Percentiles rank a stretch among this genome's conserved stretches.
These are phyloP conservation scores for Diplolepis rosae DNA, from an alignment of 2,888 invertebrate genomes.

Conservation along the genomic window DNA sequence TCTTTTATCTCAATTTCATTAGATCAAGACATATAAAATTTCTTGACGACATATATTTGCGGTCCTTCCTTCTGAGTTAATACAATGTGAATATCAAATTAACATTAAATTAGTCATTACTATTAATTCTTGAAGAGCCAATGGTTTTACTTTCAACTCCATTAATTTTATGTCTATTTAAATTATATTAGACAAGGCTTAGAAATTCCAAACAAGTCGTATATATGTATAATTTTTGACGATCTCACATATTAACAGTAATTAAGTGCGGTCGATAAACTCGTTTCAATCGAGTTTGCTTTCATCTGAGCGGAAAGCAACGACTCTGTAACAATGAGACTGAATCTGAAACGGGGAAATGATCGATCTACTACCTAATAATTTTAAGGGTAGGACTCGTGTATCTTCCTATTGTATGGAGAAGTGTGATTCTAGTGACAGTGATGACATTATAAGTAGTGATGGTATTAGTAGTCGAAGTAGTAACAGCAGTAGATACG, in stretches of 20 bases:
- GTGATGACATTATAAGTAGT: conserved; percentile 20
- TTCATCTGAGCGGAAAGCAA: background rate
- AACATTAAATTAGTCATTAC: background rate
- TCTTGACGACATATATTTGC: no score
- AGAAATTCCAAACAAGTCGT: background rate
- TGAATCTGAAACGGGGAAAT: background rate
- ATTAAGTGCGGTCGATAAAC: background rate
- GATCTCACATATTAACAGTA: background rate
- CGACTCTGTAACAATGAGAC: background rate
- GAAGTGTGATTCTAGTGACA: conserved; percentile 41
- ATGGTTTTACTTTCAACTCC: background rate
- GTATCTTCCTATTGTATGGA: background rate
- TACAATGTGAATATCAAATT: background rate
- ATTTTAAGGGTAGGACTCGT: background rate
- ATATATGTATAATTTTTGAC: background rate
- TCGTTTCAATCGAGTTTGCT: background rate
- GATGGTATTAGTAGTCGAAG: conserved; percentile 52
- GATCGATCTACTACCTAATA: background rate
- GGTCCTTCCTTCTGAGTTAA: background rate
- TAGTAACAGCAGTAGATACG: conserved; percentile 51
- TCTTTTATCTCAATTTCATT: no score
- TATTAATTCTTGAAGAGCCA: background rate
- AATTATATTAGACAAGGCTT: conserved; percentile 1
- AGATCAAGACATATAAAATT: no score
- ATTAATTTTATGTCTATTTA: background rate